Base-by-base conservation (phyloP, 2,797 vertebrate species). In the Craterocephalus amniculus region DNA sequence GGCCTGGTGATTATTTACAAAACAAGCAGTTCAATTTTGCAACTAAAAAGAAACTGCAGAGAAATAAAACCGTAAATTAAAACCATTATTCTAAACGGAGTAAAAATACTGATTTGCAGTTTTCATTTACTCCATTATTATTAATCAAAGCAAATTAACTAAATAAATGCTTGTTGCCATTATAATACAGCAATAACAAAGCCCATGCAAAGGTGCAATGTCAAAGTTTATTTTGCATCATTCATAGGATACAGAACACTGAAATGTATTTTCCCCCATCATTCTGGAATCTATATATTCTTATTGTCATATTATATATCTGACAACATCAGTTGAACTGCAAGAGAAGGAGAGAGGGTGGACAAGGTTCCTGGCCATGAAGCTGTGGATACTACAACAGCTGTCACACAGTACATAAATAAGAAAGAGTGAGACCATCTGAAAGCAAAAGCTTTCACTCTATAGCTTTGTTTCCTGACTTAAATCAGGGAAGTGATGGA, bases 181-280 rank as follows among this genome's bases (percentile, higher is more conserved):
- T 49, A 12, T 22, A 11, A 24, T 9, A 51, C 8, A 18, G 11
- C 35, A 70, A 8, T 4, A 22, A 43, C 58, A 76, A 63, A 78
- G 67, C 65, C 29, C 84, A 78, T 87, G 78, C 79, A 88, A 94
- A 93, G 86, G 83, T 91, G 90, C 89, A 92, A 90, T 92, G 91
- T 92, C 91, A 93, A 93, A 92, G 86, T 94, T 95, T 94, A 94
- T 93, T 93, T 87, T 86, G 89, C 91, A 92, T 90, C 86, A 89
- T 92, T 91, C 73, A 87, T 91, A 81, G 86, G 92, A 92, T 93
- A 94, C 92, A 93, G 90, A 93, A 94, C 92, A 94, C 89, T 91
- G 89, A 94, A 89, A 93, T 87, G 88, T 88, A 89, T 70, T 80
- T 84, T 66, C 48, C 70, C 78, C 86, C 83, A 88, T 93, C 86